Base-by-base conservation (phyloP, 2,113 vertebrate species). In the Oryzias melastigma region DNA sequence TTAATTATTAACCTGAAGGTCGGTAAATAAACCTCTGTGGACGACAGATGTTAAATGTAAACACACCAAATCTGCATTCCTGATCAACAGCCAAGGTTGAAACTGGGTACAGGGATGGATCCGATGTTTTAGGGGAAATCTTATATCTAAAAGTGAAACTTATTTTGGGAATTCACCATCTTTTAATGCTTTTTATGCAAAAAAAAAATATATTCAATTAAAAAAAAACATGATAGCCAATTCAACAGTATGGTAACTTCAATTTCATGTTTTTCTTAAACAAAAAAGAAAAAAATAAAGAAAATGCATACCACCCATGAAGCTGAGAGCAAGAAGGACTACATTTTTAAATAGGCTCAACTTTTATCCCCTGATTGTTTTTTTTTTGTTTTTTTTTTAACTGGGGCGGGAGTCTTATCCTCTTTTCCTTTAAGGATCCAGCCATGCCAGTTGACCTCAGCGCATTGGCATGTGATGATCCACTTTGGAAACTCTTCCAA, bases 401-500 rank as follows among this genome's bases (percentile, higher is more conserved):
- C 35, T 35, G 8, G 35, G 35, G 35, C 15, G 51, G 46, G 62
- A 62, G 47, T 63, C 55, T 55, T 20, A 19, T 53, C 14, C 44
- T n/a, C 8, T 45, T 59, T 25, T 57, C 67, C 58, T 55, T 67
- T 73, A 86, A 85, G 77, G 59, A 80, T 79, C 80, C 83, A 61
- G 71, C 61, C 44, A 60, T 87, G 82, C 85, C 75, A 79, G 71
- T 71, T 84, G 82, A 87, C 81, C 80, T 90, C 86, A 87, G 77
- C 75, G 69, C 73, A 82, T 49, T 77, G 82, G 87, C 85, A 90
- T 88, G 82, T 85, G 81, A 87, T 87, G 85, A 88, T 85, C 86
- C 85, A 87, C 80, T 88, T 84, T 77, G 57, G 64, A 85, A 64
- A 68, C 78, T 71, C 68, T 70, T 71, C 77, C 65, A 76, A 62